Conservation (phyloP, 1,140 invertebrate species). For the Drosophila willistoni region DNA sequence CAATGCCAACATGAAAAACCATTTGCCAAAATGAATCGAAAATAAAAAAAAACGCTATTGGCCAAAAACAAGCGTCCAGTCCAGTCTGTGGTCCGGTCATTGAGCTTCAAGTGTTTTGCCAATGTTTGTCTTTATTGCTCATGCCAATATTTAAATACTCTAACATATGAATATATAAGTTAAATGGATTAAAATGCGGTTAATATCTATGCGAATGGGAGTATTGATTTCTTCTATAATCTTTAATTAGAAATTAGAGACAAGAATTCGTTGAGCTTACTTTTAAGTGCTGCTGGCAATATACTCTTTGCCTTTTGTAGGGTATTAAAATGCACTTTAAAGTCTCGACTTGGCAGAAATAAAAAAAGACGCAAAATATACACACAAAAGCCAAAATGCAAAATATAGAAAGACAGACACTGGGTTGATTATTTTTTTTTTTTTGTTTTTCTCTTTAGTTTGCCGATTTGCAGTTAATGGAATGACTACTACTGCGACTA, state of each 20-base stretch:
- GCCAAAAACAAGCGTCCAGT: neutral
- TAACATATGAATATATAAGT: too few species aligned
- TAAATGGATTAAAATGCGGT: too few species aligned
- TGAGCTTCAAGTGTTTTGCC: constrained; percentile 45
- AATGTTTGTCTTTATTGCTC: neutral
- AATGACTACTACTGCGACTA: constrained; percentile 35
- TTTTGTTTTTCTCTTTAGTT: constrained; percentile 7
- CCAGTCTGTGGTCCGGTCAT: constrained; percentile 34
- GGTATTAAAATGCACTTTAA: too few species aligned
- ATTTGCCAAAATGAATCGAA: constrained; percentile 21
- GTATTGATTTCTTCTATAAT: too few species aligned
- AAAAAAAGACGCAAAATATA: constrained; percentile 21
- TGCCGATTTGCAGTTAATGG: constrained; percentile 57
- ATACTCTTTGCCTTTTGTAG: too few species aligned
- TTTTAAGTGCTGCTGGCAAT: too few species aligned
- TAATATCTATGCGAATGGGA: too few species aligned
- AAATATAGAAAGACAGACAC: constrained; percentile 26
- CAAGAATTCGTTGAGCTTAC: too few species aligned
- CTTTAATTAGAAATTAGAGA: too few species aligned
- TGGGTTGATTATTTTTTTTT: neutral
- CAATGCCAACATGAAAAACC: constrained; percentile 54
- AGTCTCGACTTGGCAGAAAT: neutral
- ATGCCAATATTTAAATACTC: too few species aligned
- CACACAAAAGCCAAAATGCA: constrained; percentile 42
- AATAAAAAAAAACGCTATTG: constrained; percentile 4